phyloP scores from a whole-genome alignment of 2,888 invertebrate genomes.

The Apomyelois bistriatella region DNA sequence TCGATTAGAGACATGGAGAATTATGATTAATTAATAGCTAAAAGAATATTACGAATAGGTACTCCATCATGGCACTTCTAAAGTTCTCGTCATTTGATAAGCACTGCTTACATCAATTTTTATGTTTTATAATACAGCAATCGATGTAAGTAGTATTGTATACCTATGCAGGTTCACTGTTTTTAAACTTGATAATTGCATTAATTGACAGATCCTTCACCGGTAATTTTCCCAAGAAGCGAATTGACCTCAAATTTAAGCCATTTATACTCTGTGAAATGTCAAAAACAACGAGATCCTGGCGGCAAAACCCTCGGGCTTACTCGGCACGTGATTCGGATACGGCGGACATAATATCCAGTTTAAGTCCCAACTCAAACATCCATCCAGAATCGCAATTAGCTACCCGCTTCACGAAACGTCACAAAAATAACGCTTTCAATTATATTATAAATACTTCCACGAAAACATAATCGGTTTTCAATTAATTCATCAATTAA shows the following conservation, averaged over 20 bases:
- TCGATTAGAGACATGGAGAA: too few species aligned
- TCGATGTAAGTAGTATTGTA: too few species aligned
- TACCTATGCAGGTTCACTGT: too few species aligned
- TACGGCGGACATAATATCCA: constrained; percentile 55
- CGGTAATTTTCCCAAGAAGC: background rate
- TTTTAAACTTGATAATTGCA: too few species aligned
- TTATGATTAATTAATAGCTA: too few species aligned
- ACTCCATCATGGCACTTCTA: too few species aligned
- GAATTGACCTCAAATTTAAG: constrained; percentile 21
- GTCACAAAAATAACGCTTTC: constrained; percentile 16
- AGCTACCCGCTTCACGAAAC: constrained; percentile 26
- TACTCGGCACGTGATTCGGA: constrained; percentile 56
- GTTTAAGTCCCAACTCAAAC: constrained; percentile 55
- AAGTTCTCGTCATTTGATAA: too few species aligned
- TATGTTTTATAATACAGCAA: too few species aligned
- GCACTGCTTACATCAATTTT: too few species aligned
- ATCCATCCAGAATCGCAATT: constrained; percentile 66
- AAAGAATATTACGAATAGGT: too few species aligned
- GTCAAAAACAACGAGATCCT: constrained; percentile 65
- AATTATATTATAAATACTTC: constrained; percentile 5
- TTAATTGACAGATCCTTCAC: too few species aligned
- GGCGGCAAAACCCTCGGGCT: constrained; percentile 51
- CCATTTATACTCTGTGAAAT: constrained; percentile 48
- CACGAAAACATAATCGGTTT: background rate
- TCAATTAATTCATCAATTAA: background rate